phyloP scores from a whole-genome alignment of 2,888 invertebrate species.

The Ormyrus pomaceus region DNA sequence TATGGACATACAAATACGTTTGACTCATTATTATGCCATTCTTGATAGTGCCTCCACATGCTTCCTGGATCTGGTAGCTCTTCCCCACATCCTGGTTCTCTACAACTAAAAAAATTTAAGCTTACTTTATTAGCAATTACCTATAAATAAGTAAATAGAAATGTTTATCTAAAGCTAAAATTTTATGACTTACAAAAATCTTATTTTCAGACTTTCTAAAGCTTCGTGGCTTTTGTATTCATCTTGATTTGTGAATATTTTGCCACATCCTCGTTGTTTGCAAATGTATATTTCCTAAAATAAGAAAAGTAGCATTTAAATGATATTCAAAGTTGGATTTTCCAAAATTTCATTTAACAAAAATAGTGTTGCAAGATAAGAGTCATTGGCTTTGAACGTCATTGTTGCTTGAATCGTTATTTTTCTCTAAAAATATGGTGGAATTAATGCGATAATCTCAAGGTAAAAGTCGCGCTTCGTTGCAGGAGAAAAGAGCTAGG shows the following conservation, averaged over 20 bases:
- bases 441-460: no score
- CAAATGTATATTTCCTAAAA: conserved; percentile 72
- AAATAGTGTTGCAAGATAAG: no score
- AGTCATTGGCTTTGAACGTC: no score
- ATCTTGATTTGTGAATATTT: conserved; percentile 72
- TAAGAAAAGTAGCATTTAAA: background rate
- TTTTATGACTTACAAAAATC: conserved; percentile 68
- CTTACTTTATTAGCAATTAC: background rate
- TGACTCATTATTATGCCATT: conserved; percentile 73
- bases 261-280: conserved; percentile 73
- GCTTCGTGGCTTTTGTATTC: conserved; percentile 72
- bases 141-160: background rate
- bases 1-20: conserved; percentile 72
- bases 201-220: conserved; percentile 71
- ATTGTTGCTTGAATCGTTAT: no score
- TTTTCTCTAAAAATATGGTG: no score
- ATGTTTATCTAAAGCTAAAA: background rate
- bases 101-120: conserved; percentile 63
- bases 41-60: conserved; percentile 74
- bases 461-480: no score
- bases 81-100: conserved; percentile 73
- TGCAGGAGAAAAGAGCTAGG: no score
- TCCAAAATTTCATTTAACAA: no score
- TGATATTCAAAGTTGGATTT: no score
- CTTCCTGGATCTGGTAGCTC: conserved; percentile 73